Base-by-base conservation (phyloP, 2,888 invertebrate species). In the Pseudoips prasinana region DNA sequence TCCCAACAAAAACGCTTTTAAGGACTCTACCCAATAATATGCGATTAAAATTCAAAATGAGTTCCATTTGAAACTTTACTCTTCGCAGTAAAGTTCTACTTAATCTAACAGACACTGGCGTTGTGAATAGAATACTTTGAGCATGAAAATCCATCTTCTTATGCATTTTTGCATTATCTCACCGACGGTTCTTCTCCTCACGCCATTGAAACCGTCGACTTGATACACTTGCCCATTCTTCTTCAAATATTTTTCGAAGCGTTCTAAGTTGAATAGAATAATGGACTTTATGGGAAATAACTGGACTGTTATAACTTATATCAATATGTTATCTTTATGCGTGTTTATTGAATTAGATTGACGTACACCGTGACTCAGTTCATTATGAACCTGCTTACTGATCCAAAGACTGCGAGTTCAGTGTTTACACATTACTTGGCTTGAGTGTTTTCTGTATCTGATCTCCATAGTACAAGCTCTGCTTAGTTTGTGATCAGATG, bases 91-190 rank as follows among this genome's bases (percentile, higher is more conserved):
- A 50, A 58, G 47, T 58, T 58, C 37, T 50, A 32, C 37, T 34
- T 50, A 58, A 58, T 56, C 55, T 56, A 43, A 35, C 47, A 58
- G 51, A 55, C 55, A 50, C 55, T 44, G 44, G 50, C 44, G 43
- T 51, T 45, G 56, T 56, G 55, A 56, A 58, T 58, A 33, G 45
- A 54, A 55, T 47, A 43, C 42, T 51, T 40, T 33, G 37, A 46
- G 51, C 58, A 51, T 55, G 37, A 58, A 52, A 58, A 54, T 55
- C 58, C 37, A 54, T 56, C 50, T 58, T 43, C 55, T 58, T 50
- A 47, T 56, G 51, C 58, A 56, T 58, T 58, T 58, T 54, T 54
- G 35, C 41, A 39, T 47, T 58, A 40, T 43, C 33, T 39, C 43
- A 39, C 39, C 23, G 36, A 31, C 41, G 28, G 34, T 20, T 39